phyloP scores from a whole-genome alignment of 2,797 vertebrate species.

The Nasua narica region DNA sequence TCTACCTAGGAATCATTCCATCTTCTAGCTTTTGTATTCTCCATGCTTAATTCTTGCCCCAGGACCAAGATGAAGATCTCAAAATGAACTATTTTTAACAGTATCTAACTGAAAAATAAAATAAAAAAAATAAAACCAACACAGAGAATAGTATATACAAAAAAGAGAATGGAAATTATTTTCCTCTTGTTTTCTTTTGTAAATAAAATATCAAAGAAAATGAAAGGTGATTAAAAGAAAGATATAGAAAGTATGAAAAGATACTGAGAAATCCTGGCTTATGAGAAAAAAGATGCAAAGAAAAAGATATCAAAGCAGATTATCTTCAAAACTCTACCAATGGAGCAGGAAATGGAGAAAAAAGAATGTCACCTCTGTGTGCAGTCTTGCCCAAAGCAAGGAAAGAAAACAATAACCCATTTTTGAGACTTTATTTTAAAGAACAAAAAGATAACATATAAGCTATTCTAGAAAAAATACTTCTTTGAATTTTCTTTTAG shows the following conservation, averaged over 20 bases:
- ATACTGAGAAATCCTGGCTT: not conserved
- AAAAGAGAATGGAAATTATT: not conserved
- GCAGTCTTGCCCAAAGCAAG: not conserved
- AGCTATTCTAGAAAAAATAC: not conserved
- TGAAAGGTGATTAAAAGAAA: not conserved
- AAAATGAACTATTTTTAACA: not conserved
- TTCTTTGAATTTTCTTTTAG: not conserved
- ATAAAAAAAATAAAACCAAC: not conserved
- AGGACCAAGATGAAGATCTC: not conserved
- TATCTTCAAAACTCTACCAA: not conserved
- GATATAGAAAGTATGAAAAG: not conserved
- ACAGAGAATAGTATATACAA: not conserved
- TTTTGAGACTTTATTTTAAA: conserved; percentile 10
- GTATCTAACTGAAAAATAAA: not conserved
- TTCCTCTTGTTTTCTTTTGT: not conserved
- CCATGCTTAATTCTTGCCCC: not conserved
- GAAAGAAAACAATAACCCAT: not conserved
- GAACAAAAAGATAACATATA: not conserved
- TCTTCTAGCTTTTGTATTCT: not conserved
- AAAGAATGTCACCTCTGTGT: not conserved
- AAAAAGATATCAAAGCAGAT: not conserved
- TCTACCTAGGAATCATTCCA: not conserved
- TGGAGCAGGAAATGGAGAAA: not conserved
- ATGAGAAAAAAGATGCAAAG: not conserved
- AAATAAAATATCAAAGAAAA: not conserved